These are phyloP conservation scores for Ageneiosus marmoratus DNA, from an alignment of 2,113 vertebrate species.

Conservation along the genomic window DNA sequence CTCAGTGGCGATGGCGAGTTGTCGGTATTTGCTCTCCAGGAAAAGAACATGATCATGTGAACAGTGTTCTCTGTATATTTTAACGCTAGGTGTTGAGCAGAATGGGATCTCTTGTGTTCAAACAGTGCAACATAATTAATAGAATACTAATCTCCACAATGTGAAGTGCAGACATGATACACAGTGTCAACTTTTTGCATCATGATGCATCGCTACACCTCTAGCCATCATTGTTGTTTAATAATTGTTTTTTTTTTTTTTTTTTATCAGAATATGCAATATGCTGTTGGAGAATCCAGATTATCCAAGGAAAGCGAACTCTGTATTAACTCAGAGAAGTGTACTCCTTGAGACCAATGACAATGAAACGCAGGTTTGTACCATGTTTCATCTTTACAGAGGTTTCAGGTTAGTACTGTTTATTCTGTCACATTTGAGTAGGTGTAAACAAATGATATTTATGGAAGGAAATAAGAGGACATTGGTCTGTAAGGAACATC, in stretches of 20 bases:
- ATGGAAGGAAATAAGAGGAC: background rate
- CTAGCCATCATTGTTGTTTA: too few species aligned
- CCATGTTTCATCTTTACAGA: background rate
- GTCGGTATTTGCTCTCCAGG: background rate
- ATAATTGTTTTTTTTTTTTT: constrained; percentile 6
- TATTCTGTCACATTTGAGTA: background rate
- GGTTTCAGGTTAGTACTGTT: background rate
- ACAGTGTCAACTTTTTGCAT: too few species aligned
- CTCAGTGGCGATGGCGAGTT: rapidly evolving
- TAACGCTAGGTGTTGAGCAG: background rate
- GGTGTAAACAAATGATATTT: background rate
- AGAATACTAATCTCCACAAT: background rate
- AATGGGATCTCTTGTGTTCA: background rate
- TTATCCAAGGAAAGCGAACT: constrained; percentile 84
- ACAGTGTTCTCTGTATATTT: background rate
- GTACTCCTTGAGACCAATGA: constrained; percentile 89
- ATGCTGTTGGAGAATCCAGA: constrained; percentile 92
- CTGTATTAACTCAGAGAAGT: constrained; percentile 82
- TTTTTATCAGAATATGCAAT: constrained; percentile 88
- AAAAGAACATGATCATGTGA: background rate
- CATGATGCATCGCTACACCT: too few species aligned
- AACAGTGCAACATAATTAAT: background rate
- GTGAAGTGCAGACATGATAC: too few species aligned
- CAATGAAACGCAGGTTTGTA: constrained; percentile 69
- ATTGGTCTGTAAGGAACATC: background rate